phyloP scores from a whole-genome alignment of 2,888 invertebrate genomes.

The Ectropis crepuscularia region DNA sequence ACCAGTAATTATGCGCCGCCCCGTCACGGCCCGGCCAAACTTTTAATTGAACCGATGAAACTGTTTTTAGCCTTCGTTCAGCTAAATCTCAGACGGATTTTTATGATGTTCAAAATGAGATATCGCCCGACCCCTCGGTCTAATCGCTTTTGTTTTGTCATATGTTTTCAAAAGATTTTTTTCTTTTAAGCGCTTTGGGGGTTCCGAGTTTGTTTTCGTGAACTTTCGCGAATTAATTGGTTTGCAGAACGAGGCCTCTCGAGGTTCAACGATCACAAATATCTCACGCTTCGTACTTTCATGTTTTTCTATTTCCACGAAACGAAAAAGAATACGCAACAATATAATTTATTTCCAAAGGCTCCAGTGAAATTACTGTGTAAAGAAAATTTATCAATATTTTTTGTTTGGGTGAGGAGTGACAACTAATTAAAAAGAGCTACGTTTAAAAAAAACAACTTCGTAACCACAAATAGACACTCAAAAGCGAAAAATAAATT shows the following conservation, averaged over 20 bases:
- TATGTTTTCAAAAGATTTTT: slow-evolving; percentile 8
- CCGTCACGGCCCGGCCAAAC: slow-evolving; percentile 46
- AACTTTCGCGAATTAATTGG: slow-evolving; percentile 9
- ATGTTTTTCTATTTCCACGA: not conserved
- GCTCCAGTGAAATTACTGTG: too few species aligned
- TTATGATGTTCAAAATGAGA: slow-evolving; percentile 32
- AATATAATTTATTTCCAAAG: too few species aligned
- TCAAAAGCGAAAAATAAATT: too few species aligned
- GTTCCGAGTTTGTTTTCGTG: slow-evolving; percentile 2
- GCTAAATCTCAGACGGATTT: slow-evolving; percentile 45
- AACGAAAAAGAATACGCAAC: not conserved
- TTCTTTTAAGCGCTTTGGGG: not conserved
- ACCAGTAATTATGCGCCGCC: slow-evolving; percentile 54
- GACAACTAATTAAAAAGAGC: not conserved
- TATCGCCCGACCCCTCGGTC: slow-evolving; percentile 3
- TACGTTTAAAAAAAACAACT: not conserved
- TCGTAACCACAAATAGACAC: not conserved
- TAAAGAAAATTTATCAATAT: too few species aligned
- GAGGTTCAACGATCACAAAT: not conserved
- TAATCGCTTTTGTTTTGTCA: slow-evolving; percentile 24
- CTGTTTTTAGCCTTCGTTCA: slow-evolving; percentile 50
- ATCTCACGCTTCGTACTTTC: not conserved
- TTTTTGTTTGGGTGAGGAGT: too few species aligned
- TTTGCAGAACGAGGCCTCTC: not conserved
- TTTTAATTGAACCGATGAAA: slow-evolving; percentile 69